Evolutionary conservation across 2,113 vertebrate species (phyloP), one percentile per base, ranked within the genome.

Genomic region (Indri indri): DNA sequence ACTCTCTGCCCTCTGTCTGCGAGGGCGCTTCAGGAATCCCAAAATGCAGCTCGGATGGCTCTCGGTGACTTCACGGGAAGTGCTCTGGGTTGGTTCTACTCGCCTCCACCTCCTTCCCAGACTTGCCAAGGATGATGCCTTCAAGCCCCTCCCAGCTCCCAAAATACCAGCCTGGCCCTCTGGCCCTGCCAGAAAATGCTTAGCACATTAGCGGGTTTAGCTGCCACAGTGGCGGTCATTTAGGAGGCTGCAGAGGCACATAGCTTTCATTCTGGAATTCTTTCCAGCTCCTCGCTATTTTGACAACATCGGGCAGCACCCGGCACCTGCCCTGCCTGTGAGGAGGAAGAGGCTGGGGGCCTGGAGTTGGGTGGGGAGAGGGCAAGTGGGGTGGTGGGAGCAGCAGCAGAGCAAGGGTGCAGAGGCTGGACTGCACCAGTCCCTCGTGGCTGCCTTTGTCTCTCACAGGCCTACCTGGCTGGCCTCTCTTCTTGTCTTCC

Each of bases 191-290:
- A 98, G 97, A 98, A 98, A 98, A 98, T 96, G 97, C 97, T 98
- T 98, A 98, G 97, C 98, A 98, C 98, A 98, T 99, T 98, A 99
- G 95, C 97, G 0, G 98, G 97, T 98, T 98, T 98, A 98, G 98
- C 91, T 50, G 90, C 96, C 95, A 11, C 96, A 92, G 97, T 42
- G 97, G 95, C 92, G 95, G 94, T 96, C 97, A 25, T 88, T 97
- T 92, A 40, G 97, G 96, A 98, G 98, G 96, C 97, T 82, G 70
- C 94, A 97, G 97, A 97, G 93, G 97, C 96, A 97, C 98, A 97
- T 95, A 96, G 98, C 98, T 98, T 98, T 98, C 97, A 96, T 98
- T 98, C 97, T 97, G 98, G 97, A 92, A 79, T 97, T 95, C 97
- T 96, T 98, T 98, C 98, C 98, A 98, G 98, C 97, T 96, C 97